Evolutionary conservation across 2,113 vertebrate species (phyloP).

Genomic region (Ammodramus savannarum): DNA sequence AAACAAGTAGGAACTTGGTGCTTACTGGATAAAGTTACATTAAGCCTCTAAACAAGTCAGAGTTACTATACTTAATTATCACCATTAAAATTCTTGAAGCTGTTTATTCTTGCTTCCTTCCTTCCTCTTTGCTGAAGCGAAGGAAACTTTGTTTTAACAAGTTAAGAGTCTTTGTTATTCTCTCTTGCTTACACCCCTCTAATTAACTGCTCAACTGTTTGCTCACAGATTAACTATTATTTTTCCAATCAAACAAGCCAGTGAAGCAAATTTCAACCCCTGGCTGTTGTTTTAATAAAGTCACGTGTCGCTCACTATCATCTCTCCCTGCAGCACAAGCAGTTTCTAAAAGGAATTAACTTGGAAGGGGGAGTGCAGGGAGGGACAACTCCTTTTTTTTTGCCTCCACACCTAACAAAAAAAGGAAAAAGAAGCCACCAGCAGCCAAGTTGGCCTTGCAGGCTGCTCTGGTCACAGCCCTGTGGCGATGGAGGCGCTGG

Average conservation of each 20-base stretch:
- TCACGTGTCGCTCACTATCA: neutral
- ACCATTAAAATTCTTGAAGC: conserved; percentile 87
- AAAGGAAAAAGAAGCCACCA: neutral
- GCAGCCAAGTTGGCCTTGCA: neutral
- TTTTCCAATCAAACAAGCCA: conserved; percentile 53
- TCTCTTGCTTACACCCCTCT: conserved; percentile 65
- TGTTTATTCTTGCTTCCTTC: conserved; percentile 84
- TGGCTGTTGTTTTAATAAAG: conserved; percentile 48
- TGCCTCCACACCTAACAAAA: neutral
- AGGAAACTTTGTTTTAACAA: conserved; percentile 82
- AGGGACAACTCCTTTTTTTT: neutral
- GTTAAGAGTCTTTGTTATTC: conserved; percentile 70
- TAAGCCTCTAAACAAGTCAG: conserved; percentile 82
- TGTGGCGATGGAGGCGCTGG: neutral
- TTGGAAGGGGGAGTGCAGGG: neutral
- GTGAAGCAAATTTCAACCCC: conserved; percentile 30
- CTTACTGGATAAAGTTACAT: conserved; percentile 77
- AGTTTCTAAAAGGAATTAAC: conserved; percentile 19
- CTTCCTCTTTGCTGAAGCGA: conserved; percentile 74
- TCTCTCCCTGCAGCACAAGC: neutral
- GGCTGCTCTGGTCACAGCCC: neutral
- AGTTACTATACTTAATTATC: conserved; percentile 85
- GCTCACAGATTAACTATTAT: conserved; percentile 71
- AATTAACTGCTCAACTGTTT: conserved; percentile 74
- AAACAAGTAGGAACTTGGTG: conserved; percentile 83